Base-by-base conservation (phyloP, 2,888 invertebrate species). In the Pristionchus entomophagus region DNA sequence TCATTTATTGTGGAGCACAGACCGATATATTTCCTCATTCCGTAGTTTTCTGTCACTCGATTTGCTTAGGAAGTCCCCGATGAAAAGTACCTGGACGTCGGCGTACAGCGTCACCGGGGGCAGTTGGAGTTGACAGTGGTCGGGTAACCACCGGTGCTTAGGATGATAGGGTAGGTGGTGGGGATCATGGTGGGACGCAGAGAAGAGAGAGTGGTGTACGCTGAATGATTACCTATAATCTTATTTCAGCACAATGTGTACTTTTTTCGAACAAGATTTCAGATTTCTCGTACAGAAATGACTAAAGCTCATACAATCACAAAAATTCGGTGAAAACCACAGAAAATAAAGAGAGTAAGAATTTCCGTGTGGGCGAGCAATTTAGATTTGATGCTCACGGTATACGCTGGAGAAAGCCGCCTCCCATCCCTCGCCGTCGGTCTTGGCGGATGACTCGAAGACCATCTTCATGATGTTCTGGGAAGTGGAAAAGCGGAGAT, bases 381-480 rank as follows among this genome's bases (percentile, higher is more conserved):
- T 6, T 4, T 65, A 35, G n/a, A n/a, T n/a, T 65, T 26, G 14
- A 77, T 45, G 45, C 77, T 26, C n/a, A 77, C 77, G 77, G 17
- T 19, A 35, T 19, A 45, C 0, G 10, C 51, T 51, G 19, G 22
- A 19, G 51, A 80, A 80, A 0, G 35, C 32, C 17, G 78, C 78
- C 78, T 80, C 78, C 78, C 78, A 80, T 80, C 78, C 78, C 35
- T 49, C 51, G 26, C 78, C 78, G 32, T 38, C 51, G 10, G 51
- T 51, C n/a, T n/a, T 6, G 10, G 10, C 49, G 2, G 78, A 32
- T 8, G 78, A 51, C 49, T 80, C 78, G 78, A 51, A 80, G 29
- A 80, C 78, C 0, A 80, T 22, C 73, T 80, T 80, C 29, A 80
- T 19, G 22, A 80, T 80, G 78, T 80, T 80, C 78, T 51, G 51